Conservation (phyloP, 2,797 vertebrate species). For the Poeciliopsis infans region DNA sequence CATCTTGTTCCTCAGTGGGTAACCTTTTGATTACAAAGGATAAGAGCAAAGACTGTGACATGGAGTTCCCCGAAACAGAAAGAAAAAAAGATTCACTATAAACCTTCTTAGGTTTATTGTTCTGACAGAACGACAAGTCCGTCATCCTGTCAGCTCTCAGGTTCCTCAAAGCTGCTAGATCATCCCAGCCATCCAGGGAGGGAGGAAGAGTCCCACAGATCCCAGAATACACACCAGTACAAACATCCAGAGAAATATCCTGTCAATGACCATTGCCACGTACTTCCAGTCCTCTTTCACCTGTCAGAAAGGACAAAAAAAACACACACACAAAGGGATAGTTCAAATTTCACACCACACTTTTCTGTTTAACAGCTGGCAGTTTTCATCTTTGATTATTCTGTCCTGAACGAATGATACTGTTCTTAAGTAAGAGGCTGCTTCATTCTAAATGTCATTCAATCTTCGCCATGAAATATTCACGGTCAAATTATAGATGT, state of each 20-base stretch:
- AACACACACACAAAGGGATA: slow-evolving; percentile 34
- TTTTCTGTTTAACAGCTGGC: slow-evolving; percentile 60
- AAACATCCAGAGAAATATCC: slow-evolving; percentile 97
- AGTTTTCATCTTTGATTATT: slow-evolving; percentile 70
- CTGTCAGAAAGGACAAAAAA: slow-evolving; percentile 71
- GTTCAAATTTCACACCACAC: slow-evolving; percentile 55
- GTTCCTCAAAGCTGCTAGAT: slow-evolving; percentile 78
- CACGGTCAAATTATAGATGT: slow-evolving; percentile 56
- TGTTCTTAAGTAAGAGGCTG: slow-evolving; percentile 62
- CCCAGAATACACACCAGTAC: slow-evolving; percentile 92
- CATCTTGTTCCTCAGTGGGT: slow-evolving; percentile 27
- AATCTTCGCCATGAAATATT: slow-evolving; percentile 60
- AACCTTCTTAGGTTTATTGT: not conserved
- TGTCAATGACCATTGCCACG: slow-evolving; percentile 94
- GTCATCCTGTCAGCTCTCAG: slow-evolving; percentile 22
- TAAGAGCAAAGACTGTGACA: slow-evolving; percentile 29
- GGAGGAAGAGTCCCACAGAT: slow-evolving; percentile 92
- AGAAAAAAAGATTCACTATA: slow-evolving; percentile 36
- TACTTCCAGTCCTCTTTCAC: slow-evolving; percentile 98
- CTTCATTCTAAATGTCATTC: slow-evolving; percentile 69
- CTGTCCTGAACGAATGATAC: slow-evolving; percentile 61
- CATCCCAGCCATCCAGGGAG: slow-evolving; percentile 95
- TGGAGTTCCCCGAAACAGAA: slow-evolving; percentile 39
- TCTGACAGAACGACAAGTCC: not conserved
- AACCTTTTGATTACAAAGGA: slow-evolving; percentile 47